Percentiles rank a stretch among this genome's conserved stretches.
These are phyloP conservation scores for Opisthocomus hoazin DNA, from an alignment of 2,113 vertebrate genomes.

Conservation along the genomic window DNA sequence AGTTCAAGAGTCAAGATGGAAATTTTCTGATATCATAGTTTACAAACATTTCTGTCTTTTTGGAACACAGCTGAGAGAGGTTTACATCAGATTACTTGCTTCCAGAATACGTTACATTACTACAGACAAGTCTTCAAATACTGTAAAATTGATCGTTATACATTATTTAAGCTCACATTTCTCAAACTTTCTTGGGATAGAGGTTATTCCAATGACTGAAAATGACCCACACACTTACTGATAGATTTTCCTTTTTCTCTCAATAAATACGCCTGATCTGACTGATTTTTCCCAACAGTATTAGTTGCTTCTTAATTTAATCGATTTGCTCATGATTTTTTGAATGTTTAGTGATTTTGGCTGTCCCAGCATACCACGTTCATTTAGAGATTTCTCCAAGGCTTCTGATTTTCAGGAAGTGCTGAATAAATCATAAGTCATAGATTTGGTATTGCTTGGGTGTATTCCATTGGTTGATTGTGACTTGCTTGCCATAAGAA, in stretches of 20 bases:
- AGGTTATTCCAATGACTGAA: neutral
- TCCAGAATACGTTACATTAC: neutral
- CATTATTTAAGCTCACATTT: neutral
- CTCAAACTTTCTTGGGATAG: neutral
- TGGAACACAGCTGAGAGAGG: neutral
- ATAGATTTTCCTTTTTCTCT: neutral
- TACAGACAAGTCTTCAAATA: neutral
- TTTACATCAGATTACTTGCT: neutral
- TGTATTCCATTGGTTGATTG: neutral
- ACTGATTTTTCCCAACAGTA: neutral
- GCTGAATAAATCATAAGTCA: neutral
- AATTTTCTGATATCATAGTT: neutral
- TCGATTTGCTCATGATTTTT: neutral
- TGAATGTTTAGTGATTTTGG: neutral
- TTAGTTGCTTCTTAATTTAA: neutral
- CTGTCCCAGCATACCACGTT: rapidly evolving
- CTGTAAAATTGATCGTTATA: neutral
- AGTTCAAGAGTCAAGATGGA: slow-evolving; percentile 14
- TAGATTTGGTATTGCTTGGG: neutral
- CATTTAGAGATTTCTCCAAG: neutral
- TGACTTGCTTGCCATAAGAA: neutral
- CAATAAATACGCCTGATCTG: neutral
- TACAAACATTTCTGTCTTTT: neutral
- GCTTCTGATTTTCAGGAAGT: neutral
- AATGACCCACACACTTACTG: neutral